Evolutionary conservation across 2,888 invertebrate species (phyloP).

Genomic region (Hemaris fuciformis): DNA sequence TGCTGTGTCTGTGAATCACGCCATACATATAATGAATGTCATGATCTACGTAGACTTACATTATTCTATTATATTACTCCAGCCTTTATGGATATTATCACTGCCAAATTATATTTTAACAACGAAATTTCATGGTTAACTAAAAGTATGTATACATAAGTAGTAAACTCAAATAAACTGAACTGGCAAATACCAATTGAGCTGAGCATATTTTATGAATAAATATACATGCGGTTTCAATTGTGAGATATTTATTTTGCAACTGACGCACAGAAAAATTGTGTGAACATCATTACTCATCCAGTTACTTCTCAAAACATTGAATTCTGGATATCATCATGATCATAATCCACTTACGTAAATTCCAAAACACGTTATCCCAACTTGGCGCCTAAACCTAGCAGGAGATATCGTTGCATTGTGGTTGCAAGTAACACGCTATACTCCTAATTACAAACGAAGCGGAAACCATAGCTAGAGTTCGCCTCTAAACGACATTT

Average conservation of each 20-base stretch:
- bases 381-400: slow-evolving; percentile 2
- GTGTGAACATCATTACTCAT: too few relatives aligned
- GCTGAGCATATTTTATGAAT: too few relatives aligned
- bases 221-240: too few relatives aligned
- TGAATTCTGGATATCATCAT: too few relatives aligned
- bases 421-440: slow-evolving; percentile 10
- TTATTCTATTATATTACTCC: not conserved
- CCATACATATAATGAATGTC: not conserved
- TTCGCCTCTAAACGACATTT: slow-evolving; percentile 7
- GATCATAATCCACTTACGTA: too few relatives aligned
- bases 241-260: too few relatives aligned
- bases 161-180: too few relatives aligned
- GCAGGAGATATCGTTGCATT: slow-evolving; percentile 6
- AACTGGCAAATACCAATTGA: too few relatives aligned
- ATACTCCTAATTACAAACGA: slow-evolving; percentile 6
- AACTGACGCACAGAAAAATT: too few relatives aligned
- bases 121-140: too few relatives aligned
- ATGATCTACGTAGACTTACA: not conserved
- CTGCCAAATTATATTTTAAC: not conserved
- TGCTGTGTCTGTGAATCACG: not conserved
- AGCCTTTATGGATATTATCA: not conserved
- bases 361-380: not conserved
- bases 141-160: too few relatives aligned
- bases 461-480: slow-evolving; percentile 7
- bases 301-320: too few relatives aligned